Base-by-base conservation (phyloP, 2,888 invertebrate species). In the Stegophylla sp. region DNA sequence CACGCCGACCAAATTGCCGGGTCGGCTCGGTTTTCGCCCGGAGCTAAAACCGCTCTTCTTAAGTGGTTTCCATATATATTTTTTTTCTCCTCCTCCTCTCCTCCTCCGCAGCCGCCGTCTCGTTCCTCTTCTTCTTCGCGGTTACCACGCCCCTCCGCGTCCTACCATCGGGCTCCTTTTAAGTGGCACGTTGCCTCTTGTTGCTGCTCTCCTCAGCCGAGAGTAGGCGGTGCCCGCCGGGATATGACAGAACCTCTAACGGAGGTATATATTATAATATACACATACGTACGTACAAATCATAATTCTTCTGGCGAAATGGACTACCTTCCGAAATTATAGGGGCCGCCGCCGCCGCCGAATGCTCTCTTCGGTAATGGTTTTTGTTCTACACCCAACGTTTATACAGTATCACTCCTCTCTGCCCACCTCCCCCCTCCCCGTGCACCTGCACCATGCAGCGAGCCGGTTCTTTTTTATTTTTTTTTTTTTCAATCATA, bases 301-400 rank as follows among this genome's bases (percentile, higher is more conserved):
- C 79, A 79, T 79, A 79, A 79, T 79, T 79, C 71, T 71, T 71
- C 79, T 69, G 43, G 79, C 79, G 61, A 79, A 79, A 79, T 79
- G 79, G 69, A 71, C 79, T 71, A 71, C 79, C 79, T 79, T 79
- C 79, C 71, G 79, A 79, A 79, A 79, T 79, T 79, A 79, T 79
- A 79, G 79, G 69, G 79, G 67, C 69, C 69, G 71, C 51, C 63
- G 79, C 59, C 71, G 67, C 69, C 69, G 71, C 51, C 63, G 69
- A 67, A 71, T 61, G n/a, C n/a, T 71, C 71, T 71, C 61, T 51
- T 69, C 28, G 69, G n/a, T 79, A 79, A 79, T 79, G 79, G 71
- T 79, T 79, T 77, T 69, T 71, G 71, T 79, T 79, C 79, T 79
- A 79, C n/a, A n/a, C n/a, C 61, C 61, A 51, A 71, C 79, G 79